phyloP scores from a whole-genome alignment of 1,140 invertebrate genomes.

The Babylonia areolata region DNA sequence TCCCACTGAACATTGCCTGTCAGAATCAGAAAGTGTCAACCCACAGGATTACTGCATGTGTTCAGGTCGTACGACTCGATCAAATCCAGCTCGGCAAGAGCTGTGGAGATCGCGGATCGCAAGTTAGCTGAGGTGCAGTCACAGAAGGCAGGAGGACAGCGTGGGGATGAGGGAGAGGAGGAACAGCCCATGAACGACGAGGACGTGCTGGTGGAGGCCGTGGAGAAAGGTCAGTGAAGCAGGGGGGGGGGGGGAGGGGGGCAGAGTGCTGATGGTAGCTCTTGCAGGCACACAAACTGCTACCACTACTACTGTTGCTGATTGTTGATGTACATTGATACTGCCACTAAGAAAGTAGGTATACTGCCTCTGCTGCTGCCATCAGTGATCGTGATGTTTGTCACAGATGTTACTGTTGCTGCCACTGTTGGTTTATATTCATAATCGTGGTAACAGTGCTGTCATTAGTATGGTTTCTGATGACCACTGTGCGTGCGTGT shows the following conservation, averaged over 20 bases:
- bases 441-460: no score
- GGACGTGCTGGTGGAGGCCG: constrained; percentile 14
- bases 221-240: constrained; percentile 23
- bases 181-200: neutral
- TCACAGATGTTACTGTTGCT: no score
- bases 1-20: neutral
- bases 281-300: no score
- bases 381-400: no score
- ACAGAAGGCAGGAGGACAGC: neutral
- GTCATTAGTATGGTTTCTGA: no score
- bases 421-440: no score
- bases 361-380: no score
- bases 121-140: constrained; percentile 2
- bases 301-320: no score
- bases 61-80: constrained; percentile 1
- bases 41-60: neutral
- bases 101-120: neutral
- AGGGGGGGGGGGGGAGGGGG: neutral
- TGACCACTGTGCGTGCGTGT: no score
- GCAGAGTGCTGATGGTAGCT: neutral
- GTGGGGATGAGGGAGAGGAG: neutral
- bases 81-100: neutral
- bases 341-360: no score
- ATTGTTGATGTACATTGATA: no score
- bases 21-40: no score